phyloP scores from a whole-genome alignment of 1,140 invertebrate genomes.

The Phortica variegata region DNA sequence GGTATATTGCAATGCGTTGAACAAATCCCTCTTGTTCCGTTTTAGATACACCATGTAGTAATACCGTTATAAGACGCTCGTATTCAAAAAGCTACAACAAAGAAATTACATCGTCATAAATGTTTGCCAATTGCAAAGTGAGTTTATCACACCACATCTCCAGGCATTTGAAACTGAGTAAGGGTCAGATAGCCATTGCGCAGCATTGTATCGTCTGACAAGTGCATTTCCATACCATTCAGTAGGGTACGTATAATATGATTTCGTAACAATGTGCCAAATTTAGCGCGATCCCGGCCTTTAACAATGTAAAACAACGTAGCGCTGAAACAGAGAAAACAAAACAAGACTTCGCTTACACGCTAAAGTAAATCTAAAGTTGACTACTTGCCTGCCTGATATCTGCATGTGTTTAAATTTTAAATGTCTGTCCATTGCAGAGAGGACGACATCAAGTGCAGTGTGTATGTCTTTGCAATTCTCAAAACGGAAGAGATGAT shows the following conservation, averaged over 20 bases:
- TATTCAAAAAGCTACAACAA: slow-evolving; percentile 83
- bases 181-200: slow-evolving; percentile 92
- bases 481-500: slow-evolving; percentile 85
- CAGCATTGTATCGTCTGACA: slow-evolving; percentile 88
- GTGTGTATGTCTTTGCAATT: slow-evolving; percentile 69
- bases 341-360: background rate
- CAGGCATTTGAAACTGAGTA: slow-evolving; percentile 92
- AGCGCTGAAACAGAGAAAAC: slow-evolving; percentile 67
- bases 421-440: slow-evolving; percentile 83
- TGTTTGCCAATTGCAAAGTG: background rate
- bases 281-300: slow-evolving; percentile 71
- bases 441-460: slow-evolving; percentile 75
- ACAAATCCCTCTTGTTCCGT: slow-evolving; percentile 87
- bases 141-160: slow-evolving; percentile 77
- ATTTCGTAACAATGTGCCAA: slow-evolving; percentile 70
- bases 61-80: slow-evolving; percentile 79
- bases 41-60: slow-evolving; percentile 79
- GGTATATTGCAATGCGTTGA: slow-evolving; percentile 90
- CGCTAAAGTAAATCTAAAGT: background rate
- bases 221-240: slow-evolving; percentile 84
- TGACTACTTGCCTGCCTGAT: slow-evolving; percentile 72
- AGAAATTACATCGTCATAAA: too few relatives aligned
- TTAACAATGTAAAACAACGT: slow-evolving; percentile 94
- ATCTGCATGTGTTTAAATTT: slow-evolving; percentile 88
- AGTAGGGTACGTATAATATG: slow-evolving; percentile 78